phyloP scores from a whole-genome alignment of 1,140 invertebrate species.

The Zaprionus ornatus region DNA sequence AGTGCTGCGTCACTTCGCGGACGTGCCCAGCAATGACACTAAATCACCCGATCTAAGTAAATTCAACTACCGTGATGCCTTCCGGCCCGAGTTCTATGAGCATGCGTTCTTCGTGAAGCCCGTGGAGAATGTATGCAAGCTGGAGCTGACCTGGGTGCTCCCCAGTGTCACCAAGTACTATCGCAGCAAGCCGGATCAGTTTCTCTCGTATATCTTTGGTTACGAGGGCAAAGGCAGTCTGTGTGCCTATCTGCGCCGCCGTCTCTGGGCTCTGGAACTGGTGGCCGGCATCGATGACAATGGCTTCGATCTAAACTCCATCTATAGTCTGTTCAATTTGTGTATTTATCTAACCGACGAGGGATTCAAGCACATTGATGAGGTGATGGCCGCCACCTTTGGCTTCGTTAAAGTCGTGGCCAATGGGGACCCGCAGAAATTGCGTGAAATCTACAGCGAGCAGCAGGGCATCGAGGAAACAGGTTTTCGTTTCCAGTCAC shows the following conservation, averaged over 20 bases:
- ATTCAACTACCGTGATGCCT: constrained; percentile 85
- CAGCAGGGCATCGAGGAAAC: constrained; percentile 88
- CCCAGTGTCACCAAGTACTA: constrained; percentile 88
- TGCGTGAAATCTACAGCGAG: constrained; percentile 83
- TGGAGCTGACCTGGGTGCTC: constrained; percentile 92
- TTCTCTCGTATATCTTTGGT: constrained; percentile 92
- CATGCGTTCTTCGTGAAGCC: constrained; percentile 91
- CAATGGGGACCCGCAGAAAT: constrained; percentile 85
- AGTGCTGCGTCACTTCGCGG: constrained; percentile 87
- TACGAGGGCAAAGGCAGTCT: constrained; percentile 95
- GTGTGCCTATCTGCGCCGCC: constrained; percentile 91
- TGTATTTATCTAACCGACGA: constrained; percentile 91
- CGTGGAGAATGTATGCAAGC: constrained; percentile 88
- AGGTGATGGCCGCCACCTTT: constrained; percentile 89
- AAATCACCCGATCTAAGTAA: constrained; percentile 86
- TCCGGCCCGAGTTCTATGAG: constrained; percentile 88
- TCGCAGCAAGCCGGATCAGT: constrained; percentile 90
- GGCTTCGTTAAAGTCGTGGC: constrained; percentile 90
- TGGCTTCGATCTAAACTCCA: constrained; percentile 90
- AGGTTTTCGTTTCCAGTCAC: constrained; percentile 89
- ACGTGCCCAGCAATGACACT: constrained; percentile 87
- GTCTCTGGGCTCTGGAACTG: constrained; percentile 94
- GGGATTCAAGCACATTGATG: constrained; percentile 89
- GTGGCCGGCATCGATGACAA: constrained; percentile 89
- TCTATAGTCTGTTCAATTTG: constrained; percentile 90